Evolutionary conservation across 2,888 invertebrate genomes (phyloP), one percentile per base, ranked within the genome.

Genomic region (Aelia acuminata): DNA sequence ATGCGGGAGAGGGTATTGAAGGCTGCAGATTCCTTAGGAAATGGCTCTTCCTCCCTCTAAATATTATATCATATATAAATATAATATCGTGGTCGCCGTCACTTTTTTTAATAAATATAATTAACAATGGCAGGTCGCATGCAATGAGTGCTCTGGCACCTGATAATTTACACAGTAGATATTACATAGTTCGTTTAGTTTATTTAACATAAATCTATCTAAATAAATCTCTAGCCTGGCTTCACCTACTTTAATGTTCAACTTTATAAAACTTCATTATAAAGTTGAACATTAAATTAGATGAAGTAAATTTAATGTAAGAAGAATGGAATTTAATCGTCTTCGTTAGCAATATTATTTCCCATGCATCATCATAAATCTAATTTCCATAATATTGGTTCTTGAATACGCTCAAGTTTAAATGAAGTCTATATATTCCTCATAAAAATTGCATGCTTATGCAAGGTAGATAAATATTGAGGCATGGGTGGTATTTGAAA

Each of bases 1-100:
- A 43, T 39, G 75, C 11, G 43, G n/a, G n/a, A 3, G 10, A 80
- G 80, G 80, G 43, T 80, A 80, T 80, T 80, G 80, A 80, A 80
- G 43, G 80, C 22, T 3, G 31, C 43, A 80, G 80, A 80, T 80
- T 80, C 80, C 80, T 43, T 43, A 43, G 43, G 43, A 80, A 80
- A 80, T 80, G 43, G 80, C 80, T 80, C 80, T 11, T n/a, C 57
- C 31, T 18, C n/a, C 80, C n/a, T 43, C 80, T 7, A 70, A 35
- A 35, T 70, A 31, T 70, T 4, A 31, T 35, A 35, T 35, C 63
- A 35, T 70, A 70, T 31, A 20, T 70, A 31, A 20, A 20, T 26
- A 13, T 35, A 7, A 1, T 7, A 35, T 35, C 35, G 26, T 0
- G 15, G 31, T 18, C 31, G 31, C 31, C 26, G 31, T 7, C n/a